phyloP scores from a whole-genome alignment of 37 sponge, comb jelly and placozoan species.

The Ephydatia muelleri region DNA sequence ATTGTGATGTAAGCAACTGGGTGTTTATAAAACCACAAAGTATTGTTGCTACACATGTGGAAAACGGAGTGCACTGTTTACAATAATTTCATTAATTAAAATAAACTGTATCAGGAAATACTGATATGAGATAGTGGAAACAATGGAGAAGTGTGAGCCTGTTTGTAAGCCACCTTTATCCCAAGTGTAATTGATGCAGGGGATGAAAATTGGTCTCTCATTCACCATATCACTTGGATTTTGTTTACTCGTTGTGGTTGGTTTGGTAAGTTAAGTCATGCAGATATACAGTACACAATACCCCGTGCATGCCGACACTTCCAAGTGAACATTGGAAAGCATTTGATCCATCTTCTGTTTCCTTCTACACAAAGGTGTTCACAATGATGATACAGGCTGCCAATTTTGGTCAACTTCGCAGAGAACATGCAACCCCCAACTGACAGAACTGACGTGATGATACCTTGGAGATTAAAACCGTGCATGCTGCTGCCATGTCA shows the following conservation, averaged over 20 bases:
- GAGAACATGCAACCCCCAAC: neutral
- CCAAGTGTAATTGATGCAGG: slow-evolving; percentile 19
- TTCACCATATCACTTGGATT: slow-evolving; percentile 59
- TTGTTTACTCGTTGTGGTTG: slow-evolving; percentile 45
- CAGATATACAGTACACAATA: neutral
- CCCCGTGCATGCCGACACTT: too few species aligned
- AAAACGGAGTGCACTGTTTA: too few species aligned
- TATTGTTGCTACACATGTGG: too few species aligned
- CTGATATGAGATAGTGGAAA: too few species aligned
- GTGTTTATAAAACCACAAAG: too few species aligned
- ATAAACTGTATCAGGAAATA: too few species aligned
- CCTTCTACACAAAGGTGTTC: slow-evolving; percentile 5
- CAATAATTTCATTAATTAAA: too few species aligned
- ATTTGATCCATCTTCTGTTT: neutral
- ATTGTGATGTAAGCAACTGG: too few species aligned
- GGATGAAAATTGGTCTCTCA: slow-evolving; percentile 39
- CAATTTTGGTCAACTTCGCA: neutral
- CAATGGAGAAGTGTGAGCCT: too few species aligned
- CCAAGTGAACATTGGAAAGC: too few species aligned
- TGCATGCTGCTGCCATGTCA: neutral
- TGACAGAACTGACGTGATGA: neutral
- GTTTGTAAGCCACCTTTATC: too few species aligned
- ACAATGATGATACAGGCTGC: slow-evolving; percentile 38
- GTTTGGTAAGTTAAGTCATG: slow-evolving; percentile 40
- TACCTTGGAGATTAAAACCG: neutral